phyloP scores from a whole-genome alignment of 2,888 invertebrate species.

The Drosophila mulleri region DNA sequence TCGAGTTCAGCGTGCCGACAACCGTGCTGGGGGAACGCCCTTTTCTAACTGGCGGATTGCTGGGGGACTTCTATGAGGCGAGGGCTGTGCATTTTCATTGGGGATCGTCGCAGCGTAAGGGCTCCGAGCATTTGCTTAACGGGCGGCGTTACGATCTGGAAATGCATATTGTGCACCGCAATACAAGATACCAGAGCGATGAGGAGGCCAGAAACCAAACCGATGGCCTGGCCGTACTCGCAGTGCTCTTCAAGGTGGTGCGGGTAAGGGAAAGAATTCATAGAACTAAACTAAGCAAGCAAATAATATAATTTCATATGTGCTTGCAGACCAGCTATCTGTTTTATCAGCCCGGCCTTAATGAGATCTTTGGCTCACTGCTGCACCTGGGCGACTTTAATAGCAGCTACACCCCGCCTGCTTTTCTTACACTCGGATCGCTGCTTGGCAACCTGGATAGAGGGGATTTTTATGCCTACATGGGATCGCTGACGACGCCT shows the following conservation, averaged over 20 bases:
- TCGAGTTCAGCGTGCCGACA: slow-evolving; percentile 71
- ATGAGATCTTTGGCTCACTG: slow-evolving; percentile 68
- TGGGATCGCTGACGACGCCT: slow-evolving; percentile 91
- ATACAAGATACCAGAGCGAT: slow-evolving; percentile 87
- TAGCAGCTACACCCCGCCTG: slow-evolving; percentile 57
- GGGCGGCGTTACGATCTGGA: slow-evolving; percentile 87
- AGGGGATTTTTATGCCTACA: slow-evolving; percentile 78
- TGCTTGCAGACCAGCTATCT: slow-evolving; percentile 38
- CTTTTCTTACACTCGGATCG: slow-evolving; percentile 71
- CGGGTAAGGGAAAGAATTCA: slow-evolving; percentile 52
- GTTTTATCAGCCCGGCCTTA: slow-evolving; percentile 66
- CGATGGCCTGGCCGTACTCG: slow-evolving; percentile 88
- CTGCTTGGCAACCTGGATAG: slow-evolving; percentile 74
- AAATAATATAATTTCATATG: neutral
- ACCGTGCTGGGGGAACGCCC: slow-evolving; percentile 72
- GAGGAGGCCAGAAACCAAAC: slow-evolving; percentile 86
- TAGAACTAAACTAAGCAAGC: neutral
- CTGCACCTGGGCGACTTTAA: slow-evolving; percentile 67
- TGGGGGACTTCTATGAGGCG: slow-evolving; percentile 70
- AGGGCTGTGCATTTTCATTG: slow-evolving; percentile 88
- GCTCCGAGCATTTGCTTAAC: slow-evolving; percentile 86
- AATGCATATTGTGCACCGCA: slow-evolving; percentile 89
- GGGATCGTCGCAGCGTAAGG: slow-evolving; percentile 89
- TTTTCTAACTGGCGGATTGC: slow-evolving; percentile 70
- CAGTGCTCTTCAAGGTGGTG: slow-evolving; percentile 87